Evolutionary conservation across 1,140 invertebrate genomes (phyloP), one percentile per base, ranked within the genome.

Genomic region (Scylla paramamosain): DNA sequence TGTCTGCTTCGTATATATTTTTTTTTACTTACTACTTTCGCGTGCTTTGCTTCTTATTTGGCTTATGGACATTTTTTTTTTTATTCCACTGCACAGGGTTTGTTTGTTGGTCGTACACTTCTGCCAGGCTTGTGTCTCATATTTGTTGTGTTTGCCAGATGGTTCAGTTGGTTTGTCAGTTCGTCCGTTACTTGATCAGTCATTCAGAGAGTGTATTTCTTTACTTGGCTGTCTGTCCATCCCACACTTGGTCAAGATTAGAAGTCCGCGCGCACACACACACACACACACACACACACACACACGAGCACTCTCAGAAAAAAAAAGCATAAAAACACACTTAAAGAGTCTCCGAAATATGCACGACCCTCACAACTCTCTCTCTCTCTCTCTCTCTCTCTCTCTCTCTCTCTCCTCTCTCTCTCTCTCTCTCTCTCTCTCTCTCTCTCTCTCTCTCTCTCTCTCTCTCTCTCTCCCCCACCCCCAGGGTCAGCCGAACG

Each of bases 341-440:
- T 31, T 32, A 86, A 86, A 88, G 31, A 4, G 16, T 88, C 0
- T 25, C 28, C 86, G 31, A 88, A n/a, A 88, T 88, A 10, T 88
- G 84, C 84, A 87, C 31, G 39, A 28, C 29, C 84, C 29, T 87
- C 29, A 87, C 84, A 87, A 4, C 59, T 67, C 59, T 7, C 8
- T 86, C 20, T 86, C 29, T 12, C 16, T 31, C 84, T 86, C 29
- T 32, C 29, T 31, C 84, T 32, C 29, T 86, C 84, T 45, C 32
- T 86, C 84, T 46, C 29, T 89, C 87, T 52, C 88, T 90, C 20
- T 89, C 87, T 14, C 45, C 32, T 89, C 87, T 91, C 46, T 91
- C 89, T 91, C 46, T 91, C 89, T 91, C 46, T 91, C 89, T 91
- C 89, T 91, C 89, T 91, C 89, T 91, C 89, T 59, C 89, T 91